Conservation (phyloP, 2,113 vertebrate genomes). For the Bufo bufo region DNA sequence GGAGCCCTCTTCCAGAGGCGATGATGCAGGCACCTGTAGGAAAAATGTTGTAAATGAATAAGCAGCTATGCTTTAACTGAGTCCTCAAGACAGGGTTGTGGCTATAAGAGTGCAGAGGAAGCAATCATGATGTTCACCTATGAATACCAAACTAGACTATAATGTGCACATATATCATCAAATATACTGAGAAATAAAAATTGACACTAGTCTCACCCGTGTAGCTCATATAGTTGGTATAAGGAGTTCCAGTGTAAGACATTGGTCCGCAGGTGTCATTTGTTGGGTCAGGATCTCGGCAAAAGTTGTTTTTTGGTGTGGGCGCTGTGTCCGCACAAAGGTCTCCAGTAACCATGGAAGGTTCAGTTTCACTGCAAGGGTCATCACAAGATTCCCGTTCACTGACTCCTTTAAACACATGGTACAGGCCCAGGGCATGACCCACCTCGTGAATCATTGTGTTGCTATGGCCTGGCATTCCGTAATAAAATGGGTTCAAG, state of each 20-base stretch:
- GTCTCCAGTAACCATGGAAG: constrained; percentile 96
- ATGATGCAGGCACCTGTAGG: no score
- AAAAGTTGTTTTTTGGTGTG: constrained; percentile 89
- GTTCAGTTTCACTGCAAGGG: constrained; percentile 88
- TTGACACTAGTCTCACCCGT: constrained; percentile 77
- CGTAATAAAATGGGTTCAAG: constrained; percentile 92
- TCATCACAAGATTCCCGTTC: constrained; percentile 95
- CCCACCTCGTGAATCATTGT: constrained; percentile 97
- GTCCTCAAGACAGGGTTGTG: no score
- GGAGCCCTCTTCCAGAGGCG: no score
- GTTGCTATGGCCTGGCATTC: constrained; percentile 85
- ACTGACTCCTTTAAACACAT: constrained; percentile 96
- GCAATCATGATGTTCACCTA: no score
- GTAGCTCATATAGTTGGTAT: constrained; percentile 98
- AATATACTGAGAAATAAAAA: background rate
- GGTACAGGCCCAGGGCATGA: constrained; percentile 93
- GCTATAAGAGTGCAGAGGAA: no score
- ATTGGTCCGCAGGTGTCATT: constrained; percentile 87
- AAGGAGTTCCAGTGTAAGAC: constrained; percentile 85
- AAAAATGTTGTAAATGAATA: no score
- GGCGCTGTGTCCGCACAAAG: constrained; percentile 94
- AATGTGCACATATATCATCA: background rate
- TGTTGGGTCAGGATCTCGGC: constrained; percentile 83
- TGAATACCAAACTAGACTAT: background rate
- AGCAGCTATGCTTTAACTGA: no score